Base-by-base conservation (phyloP, 2,113 vertebrate genomes). In the Perccottus glenii region DNA sequence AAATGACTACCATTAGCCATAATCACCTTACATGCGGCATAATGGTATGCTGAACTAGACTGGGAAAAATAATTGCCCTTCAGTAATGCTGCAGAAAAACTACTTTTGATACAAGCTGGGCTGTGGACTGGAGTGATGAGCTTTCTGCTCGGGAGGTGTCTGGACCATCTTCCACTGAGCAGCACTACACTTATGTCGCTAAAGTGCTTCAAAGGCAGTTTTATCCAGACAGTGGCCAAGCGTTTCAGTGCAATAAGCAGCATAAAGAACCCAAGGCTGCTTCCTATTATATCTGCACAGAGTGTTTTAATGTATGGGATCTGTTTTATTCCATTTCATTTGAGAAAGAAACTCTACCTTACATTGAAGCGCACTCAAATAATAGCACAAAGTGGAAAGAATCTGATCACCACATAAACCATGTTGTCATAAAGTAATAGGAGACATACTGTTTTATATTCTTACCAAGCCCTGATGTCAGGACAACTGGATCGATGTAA, bases 1-100 rank as follows among this genome's bases (percentile, higher is more conserved):
- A 82, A 88, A 86, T 86, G 84, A 75, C 86, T 82, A 27, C 80
- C 77, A 89, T 89, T 86, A 85, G 74, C 74, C 48, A 70, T 83
- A 88, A 89, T 89, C 82, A 79, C 80, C 80, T 75, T 55, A 75
- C 74, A 79, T 78, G 75, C 56, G 66, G 80, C 66, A 70, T 82
- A 71, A 83, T 83, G 69, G 67, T 77, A 65, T 11, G 64, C 75
- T 59, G 61, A 77, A 77, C 60, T 35, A 64, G 72, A 61, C 67
- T 32, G 67, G 58, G 52, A 50, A 8, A 77, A 75, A 78, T 79
- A 81, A 87, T 80, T 78, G 79, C 75, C 70, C 52, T 59, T 65
- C 72, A 35, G 65, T 68, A 59, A 73, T 65, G 66, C 53, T 6
- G 56, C 14, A 32, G 16, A 33, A 65, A 35, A 70, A 71, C 46